Conservation (phyloP, 2,113 vertebrate genomes). For the Pleuronectes platessa region DNA sequence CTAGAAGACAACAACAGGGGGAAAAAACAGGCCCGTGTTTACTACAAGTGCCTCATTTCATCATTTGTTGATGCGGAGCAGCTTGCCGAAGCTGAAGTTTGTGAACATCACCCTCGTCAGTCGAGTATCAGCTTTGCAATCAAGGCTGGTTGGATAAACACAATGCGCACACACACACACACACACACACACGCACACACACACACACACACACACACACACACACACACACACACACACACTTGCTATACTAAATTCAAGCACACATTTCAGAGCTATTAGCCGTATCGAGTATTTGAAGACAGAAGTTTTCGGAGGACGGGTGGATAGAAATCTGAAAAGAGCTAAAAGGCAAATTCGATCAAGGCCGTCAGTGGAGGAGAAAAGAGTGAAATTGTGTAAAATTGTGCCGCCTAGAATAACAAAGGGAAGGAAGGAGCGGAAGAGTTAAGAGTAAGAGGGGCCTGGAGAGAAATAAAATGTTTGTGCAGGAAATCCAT, state of each 20-base stretch:
- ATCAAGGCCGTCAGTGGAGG: neutral
- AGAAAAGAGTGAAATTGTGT: slow-evolving; percentile 16
- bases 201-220: neutral
- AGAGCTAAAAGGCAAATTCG: neutral
- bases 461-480: slow-evolving; percentile 30
- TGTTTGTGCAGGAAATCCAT: slow-evolving; percentile 58
- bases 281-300: neutral
- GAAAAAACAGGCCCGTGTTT: slow-evolving; percentile 20
- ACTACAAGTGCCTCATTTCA: slow-evolving; percentile 42
- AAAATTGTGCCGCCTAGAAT: neutral
- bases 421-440: slow-evolving; percentile 4
- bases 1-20: neutral
- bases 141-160: slow-evolving; percentile 12
- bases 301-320: neutral
- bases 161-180: too few species aligned
- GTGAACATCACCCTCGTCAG: slow-evolving; percentile 18
- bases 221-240: neutral
- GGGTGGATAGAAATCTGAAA: neutral
- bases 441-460: slow-evolving; percentile 13
- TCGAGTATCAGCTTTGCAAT: slow-evolving; percentile 23
- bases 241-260: neutral
- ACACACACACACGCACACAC: neutral
- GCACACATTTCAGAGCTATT: neutral
- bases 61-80: slow-evolving; percentile 55
- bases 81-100: slow-evolving; percentile 40